These are phyloP conservation scores for Arctia plantaginis DNA, from an alignment of 2,888 invertebrate species.

Conservation along the genomic window DNA sequence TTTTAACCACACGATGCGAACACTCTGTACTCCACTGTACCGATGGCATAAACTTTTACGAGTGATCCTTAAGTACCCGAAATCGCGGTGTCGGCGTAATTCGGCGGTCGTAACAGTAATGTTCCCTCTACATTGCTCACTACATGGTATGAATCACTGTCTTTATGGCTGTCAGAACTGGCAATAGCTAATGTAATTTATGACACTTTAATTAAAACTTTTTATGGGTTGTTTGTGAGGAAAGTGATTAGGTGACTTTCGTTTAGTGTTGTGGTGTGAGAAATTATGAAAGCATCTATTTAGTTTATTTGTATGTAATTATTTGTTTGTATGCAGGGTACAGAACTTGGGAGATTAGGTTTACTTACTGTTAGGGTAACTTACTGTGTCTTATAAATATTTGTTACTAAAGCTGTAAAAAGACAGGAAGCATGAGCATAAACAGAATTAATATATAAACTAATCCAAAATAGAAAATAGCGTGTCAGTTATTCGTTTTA, in stretches of 20 bases:
- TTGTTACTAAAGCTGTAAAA: background rate
- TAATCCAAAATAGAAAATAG: too few relatives aligned
- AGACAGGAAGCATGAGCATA: background rate
- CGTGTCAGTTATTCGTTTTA: too few relatives aligned
- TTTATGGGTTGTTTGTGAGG: conserved; percentile 46
- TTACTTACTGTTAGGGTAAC: too few relatives aligned
- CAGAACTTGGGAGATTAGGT: background rate
- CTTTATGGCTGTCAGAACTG: conserved; percentile 47
- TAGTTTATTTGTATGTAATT: background rate
- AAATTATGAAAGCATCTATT: background rate
- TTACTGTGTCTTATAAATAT: background rate
- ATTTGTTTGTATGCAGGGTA: background rate
- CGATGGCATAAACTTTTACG: conserved; percentile 43
- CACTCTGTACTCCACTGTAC: background rate
- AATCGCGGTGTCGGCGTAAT: conserved; percentile 45
- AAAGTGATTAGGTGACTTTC: conserved; percentile 33
- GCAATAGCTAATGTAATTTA: conserved; percentile 44
- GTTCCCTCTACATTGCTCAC: conserved; percentile 45
- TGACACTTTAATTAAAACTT: conserved; percentile 50
- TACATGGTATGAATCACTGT: conserved; percentile 44
- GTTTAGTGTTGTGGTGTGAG: background rate
- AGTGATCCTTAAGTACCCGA: conserved; percentile 41
- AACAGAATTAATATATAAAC: too few relatives aligned
- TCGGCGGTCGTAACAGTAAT: conserved; percentile 42
- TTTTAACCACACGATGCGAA: conserved; percentile 4